Evolutionary conservation across 2,113 vertebrate genomes (phyloP).

Genomic region (Tretioscincus oriximinensis): DNA sequence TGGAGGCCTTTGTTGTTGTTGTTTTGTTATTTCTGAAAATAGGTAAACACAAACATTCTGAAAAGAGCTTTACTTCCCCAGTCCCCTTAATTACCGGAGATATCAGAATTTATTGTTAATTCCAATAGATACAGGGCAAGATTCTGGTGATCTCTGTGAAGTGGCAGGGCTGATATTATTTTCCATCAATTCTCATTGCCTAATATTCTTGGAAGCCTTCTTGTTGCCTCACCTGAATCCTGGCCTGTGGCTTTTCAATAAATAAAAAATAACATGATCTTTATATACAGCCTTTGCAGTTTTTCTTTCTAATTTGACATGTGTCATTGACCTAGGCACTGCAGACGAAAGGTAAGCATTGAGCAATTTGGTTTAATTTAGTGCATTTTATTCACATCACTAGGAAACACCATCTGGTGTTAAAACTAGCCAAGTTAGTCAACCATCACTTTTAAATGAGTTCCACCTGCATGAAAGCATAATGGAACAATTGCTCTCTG

Average conservation of each 20-base stretch:
- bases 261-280: not conserved
- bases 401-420: constrained; percentile 31
- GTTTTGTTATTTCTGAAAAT: too few species aligned
- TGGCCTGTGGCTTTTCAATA: not conserved
- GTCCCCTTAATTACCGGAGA: not conserved
- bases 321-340: constrained; percentile 11
- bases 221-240: not conserved
- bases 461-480: constrained; percentile 26
- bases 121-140: not conserved
- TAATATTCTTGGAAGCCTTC: not conserved
- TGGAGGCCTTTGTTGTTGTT: too few species aligned
- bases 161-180: not conserved
- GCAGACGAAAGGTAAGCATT: constrained; percentile 28
- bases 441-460: constrained; percentile 35
- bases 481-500: constrained; percentile 20
- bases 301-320: constrained; percentile 19
- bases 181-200: not conserved
- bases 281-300: not conserved
- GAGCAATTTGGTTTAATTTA: constrained; percentile 36
- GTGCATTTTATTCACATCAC: constrained; percentile 30
- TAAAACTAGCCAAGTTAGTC: constrained; percentile 34
- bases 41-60: not conserved
- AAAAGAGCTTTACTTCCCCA: not conserved
- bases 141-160: not conserved
- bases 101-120: not conserved